A percentile compares a stretch with the other conserved stretches of the same genome.
These are phyloP conservation scores for Diabrotica virgifera DNA, from an alignment of 1,140 invertebrate genomes.

Conservation along the genomic window DNA sequence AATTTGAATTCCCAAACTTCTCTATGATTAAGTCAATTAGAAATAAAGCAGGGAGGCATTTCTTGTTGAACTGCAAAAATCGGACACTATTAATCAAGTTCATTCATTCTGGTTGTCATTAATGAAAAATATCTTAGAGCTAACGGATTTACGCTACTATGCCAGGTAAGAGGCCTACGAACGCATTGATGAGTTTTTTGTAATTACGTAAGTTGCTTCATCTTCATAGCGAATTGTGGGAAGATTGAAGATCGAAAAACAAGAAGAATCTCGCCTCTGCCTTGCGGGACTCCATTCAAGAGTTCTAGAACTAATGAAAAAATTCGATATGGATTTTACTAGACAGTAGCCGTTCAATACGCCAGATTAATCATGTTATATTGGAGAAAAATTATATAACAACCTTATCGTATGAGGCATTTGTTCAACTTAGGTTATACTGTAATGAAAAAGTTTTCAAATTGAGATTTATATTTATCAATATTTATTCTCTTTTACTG, in stretches of 20 bases:
- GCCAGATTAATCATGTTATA: constrained; percentile 3
- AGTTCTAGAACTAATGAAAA: constrained; percentile 9
- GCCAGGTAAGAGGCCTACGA: neutral
- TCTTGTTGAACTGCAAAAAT: too few relatives aligned
- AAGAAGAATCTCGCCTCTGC: constrained; percentile 10
- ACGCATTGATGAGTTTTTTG: constrained; percentile 5
- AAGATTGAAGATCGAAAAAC: constrained; percentile 7
- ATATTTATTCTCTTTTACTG: too few relatives aligned
- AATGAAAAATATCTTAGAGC: neutral
- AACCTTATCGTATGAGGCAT: too few relatives aligned
- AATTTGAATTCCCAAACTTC: too few relatives aligned
- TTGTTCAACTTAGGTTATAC: too few relatives aligned
- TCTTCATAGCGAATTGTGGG: constrained; percentile 9
- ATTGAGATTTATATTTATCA: too few relatives aligned
- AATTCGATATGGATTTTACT: constrained; percentile 13
- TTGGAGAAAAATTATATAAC: neutral
- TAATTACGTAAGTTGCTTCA: neutral
- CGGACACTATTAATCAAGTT: neutral
- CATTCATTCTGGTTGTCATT: neutral
- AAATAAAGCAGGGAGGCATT: too few relatives aligned
- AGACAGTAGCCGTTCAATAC: constrained; percentile 6
- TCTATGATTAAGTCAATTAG: too few relatives aligned
- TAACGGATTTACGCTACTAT: neutral
- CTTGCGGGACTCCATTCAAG: constrained; percentile 10
- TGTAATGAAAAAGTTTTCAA: too few relatives aligned